Evolutionary conservation across 1,140 invertebrate species (phyloP).

Genomic region (Choristoneura fumiferana): DNA sequence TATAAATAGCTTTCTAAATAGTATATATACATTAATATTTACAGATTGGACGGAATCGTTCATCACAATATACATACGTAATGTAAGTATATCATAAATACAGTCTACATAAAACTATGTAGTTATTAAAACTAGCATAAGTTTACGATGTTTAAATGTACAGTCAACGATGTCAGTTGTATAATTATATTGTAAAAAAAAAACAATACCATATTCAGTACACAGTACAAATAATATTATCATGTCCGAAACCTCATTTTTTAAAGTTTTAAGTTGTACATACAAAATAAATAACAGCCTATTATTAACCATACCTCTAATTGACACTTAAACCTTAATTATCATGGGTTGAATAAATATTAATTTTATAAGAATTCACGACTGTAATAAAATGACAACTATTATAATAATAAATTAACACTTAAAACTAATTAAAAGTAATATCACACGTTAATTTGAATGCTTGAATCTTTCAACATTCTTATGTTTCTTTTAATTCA

Average conservation of each 20-base stretch:
- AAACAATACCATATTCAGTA: too few species aligned
- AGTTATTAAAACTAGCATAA: conserved; percentile 17
- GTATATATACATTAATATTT: conserved; percentile 32
- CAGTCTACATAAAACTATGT: conserved; percentile 60
- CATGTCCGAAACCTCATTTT: too few species aligned
- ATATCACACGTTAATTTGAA: conserved; percentile 52
- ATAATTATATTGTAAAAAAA: too few species aligned
- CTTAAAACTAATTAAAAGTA: conserved; percentile 58
- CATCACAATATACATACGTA: conserved; percentile 67
- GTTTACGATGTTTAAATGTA: too few species aligned
- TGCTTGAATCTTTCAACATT: too few species aligned
- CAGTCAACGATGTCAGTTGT: too few species aligned
- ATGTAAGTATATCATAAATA: conserved; percentile 54
- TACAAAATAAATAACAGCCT: conserved; percentile 9
- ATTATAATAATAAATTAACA: conserved; percentile 52
- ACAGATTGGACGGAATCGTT: conserved; percentile 56
- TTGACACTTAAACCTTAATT: background rate
- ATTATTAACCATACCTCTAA: background rate
- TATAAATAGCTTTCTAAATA: conserved; percentile 69
- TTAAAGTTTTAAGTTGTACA: too few species aligned
- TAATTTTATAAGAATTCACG: too few species aligned
- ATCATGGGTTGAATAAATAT: too few species aligned
- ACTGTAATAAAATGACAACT: background rate
- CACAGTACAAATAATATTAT: too few species aligned
- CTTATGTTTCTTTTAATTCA: too few species aligned